A percentile compares a stretch with the other conserved stretches of the same genome.
These are phyloP conservation scores for Hippasteria phrygiana DNA, from an alignment of 53 echinoderm and acorn worm species.

Conservation along the genomic window DNA sequence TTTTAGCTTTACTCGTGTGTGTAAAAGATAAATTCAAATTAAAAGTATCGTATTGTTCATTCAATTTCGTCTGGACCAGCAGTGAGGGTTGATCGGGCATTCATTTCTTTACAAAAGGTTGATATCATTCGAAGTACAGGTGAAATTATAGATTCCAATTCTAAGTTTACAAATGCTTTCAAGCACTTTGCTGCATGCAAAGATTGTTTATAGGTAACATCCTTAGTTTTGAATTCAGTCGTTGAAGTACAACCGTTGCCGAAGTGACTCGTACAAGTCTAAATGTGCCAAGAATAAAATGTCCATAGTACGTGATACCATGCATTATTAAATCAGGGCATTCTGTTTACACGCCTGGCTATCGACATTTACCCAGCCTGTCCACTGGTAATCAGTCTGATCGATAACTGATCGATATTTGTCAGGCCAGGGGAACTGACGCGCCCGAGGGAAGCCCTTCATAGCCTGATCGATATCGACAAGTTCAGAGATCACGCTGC, in stretches of 20 bases:
- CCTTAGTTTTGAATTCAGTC: too few relatives aligned
- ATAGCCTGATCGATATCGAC: background rate
- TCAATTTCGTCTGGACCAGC: too few relatives aligned
- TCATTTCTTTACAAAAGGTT: too few relatives aligned
- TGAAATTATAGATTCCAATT: too few relatives aligned
- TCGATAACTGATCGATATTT: slow-evolving; percentile 45
- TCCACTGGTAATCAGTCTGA: slow-evolving; percentile 3
- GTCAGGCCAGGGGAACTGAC: background rate
- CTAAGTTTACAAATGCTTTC: too few relatives aligned
- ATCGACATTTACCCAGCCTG: background rate
- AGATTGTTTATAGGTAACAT: too few relatives aligned
- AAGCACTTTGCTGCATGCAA: too few relatives aligned
- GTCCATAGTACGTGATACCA: background rate
- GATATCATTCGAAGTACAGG: too few relatives aligned
- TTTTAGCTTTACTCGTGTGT: too few relatives aligned
- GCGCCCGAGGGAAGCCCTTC: background rate
- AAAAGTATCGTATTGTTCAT: too few relatives aligned
- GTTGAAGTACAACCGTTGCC: background rate
- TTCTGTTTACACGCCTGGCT: slow-evolving; percentile 35
- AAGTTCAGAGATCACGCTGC: slow-evolving; percentile 10
- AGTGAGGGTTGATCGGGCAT: too few relatives aligned
- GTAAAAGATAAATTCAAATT: too few relatives aligned
- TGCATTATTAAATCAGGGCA: slow-evolving; percentile 63
- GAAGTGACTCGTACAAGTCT: background rate
- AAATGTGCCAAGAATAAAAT: background rate